These are phyloP conservation scores for Drosophila yooni DNA, from an alignment of 2,888 invertebrate species.

Conservation along the genomic window DNA sequence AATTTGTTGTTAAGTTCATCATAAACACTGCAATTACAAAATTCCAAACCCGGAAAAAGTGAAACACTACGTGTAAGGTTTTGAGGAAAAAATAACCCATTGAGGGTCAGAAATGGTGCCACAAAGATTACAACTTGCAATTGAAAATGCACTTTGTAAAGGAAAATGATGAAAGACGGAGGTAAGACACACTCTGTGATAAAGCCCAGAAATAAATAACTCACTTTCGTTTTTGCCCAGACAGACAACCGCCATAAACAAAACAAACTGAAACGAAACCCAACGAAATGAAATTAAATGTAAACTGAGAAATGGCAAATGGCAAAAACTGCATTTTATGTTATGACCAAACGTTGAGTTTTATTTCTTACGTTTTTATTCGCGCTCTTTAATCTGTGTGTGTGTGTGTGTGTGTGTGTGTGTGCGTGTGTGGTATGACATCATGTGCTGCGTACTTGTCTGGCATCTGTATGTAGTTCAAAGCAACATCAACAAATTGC, in stretches of 20 bases:
- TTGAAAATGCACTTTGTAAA: slow-evolving; percentile 15
- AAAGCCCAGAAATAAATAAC: slow-evolving; percentile 38
- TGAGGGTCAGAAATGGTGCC: slow-evolving; percentile 64
- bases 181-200: slow-evolving; percentile 8
- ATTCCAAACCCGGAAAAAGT: slow-evolving; percentile 44
- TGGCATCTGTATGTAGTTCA: slow-evolving; percentile 13
- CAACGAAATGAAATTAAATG: slow-evolving; percentile 27
- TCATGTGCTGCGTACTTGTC: slow-evolving; percentile 43
- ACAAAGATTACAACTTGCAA: slow-evolving; percentile 19
- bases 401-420: slow-evolving; percentile 14
- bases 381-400: slow-evolving; percentile 12
- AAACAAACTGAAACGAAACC: slow-evolving; percentile 38
- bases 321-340: slow-evolving; percentile 55
- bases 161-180: slow-evolving; percentile 19
- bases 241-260: slow-evolving; percentile 31
- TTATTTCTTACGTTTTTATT: slow-evolving; percentile 29
- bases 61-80: slow-evolving; percentile 18
- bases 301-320: slow-evolving; percentile 32
- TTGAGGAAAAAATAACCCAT: slow-evolving; percentile 38
- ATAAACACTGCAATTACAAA: slow-evolving; percentile 35
- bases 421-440: slow-evolving; percentile 40
- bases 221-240: slow-evolving; percentile 52
- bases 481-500: slow-evolving; percentile 20
- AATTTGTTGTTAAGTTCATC: slow-evolving; percentile 42
- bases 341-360: slow-evolving; percentile 30